Evolutionary conservation across 1,140 invertebrate species (phyloP), one percentile per base, ranked within the genome.

Genomic region (Lucilia sericata): DNA sequence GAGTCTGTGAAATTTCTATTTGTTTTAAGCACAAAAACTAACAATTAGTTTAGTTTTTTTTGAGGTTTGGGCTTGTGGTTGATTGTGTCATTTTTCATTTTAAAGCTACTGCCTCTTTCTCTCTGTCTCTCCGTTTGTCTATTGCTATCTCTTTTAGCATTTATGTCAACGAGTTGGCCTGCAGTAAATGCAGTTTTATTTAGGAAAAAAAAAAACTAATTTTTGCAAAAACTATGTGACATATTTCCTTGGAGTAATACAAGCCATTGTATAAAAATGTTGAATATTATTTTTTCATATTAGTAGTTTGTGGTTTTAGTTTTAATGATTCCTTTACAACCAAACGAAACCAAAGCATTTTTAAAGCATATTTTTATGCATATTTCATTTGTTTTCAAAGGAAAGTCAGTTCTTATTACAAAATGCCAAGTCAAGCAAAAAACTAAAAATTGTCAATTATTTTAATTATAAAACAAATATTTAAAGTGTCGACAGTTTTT

Each of bases 21-120:
- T 42, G 42, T 42, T 30, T 30, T 42, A 3, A 42, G 42, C 42
- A 42, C 25, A 30, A 30, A 70, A 70, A 70, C 65, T 70, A 70
- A 70, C 65, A 70, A 70, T 70, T 70, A 70, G 65, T 70, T 70
- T 70, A 70, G 65, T 70, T 70, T 70, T 30, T 30, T 30, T 21
- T 70, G 65, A 5, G 65, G 65, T 70, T 70, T 17, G 60, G 65
- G 55, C n/a, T 70, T 70, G 65, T 70, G 65, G 65, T 70, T 70
- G 21, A 21, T 21, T 25, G 65, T 19, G 65, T 21, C n/a, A 21
- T n/a, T 70, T 70, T 10, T 70, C 65, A 70, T n/a, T 42, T 30
- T 30, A 30, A 30, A 30, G 3, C 42, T 42, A 42, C 42, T 42
- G 42, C 10, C 42, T 7, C 10, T 42, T 9, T 21, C 10, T 8